These are phyloP conservation scores for Arrhamphus sclerolepis DNA, from an alignment of 2,797 vertebrate genomes.

Conservation along the genomic window DNA sequence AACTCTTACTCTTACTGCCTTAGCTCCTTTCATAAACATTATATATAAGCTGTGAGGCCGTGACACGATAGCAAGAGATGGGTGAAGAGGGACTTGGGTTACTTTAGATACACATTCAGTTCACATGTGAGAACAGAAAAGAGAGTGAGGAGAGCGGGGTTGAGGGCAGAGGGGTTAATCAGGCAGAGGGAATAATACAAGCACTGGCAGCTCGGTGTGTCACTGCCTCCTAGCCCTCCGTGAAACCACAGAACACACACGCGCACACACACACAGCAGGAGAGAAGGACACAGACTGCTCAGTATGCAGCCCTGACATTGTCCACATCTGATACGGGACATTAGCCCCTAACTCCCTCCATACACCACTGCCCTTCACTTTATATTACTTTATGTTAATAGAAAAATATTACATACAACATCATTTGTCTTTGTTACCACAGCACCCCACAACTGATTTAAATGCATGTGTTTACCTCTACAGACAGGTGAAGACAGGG, in stretches of 20 bases:
- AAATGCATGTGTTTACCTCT: slow-evolving; percentile 99
- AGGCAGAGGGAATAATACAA: slow-evolving; percentile 92
- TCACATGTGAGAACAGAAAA: slow-evolving; percentile 42
- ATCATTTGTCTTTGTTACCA: slow-evolving; percentile 99
- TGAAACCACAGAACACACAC: slow-evolving; percentile 50
- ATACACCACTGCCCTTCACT: slow-evolving; percentile 99
- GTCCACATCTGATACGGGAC: slow-evolving; percentile 99
- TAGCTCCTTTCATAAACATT: slow-evolving; percentile 17
- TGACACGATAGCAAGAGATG: slow-evolving; percentile 39
- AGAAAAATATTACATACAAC: slow-evolving; percentile 99
- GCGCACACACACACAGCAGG: slow-evolving; percentile 77
- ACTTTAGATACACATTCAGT: slow-evolving; percentile 42
- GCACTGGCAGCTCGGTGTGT: slow-evolving; percentile 91
- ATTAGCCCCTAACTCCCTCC: slow-evolving; percentile 99
- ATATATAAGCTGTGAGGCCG: slow-evolving; percentile 6
- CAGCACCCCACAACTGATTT: slow-evolving; percentile 92
- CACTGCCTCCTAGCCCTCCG: slow-evolving; percentile 87
- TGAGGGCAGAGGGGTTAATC: slow-evolving; percentile 89
- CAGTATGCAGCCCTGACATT: slow-evolving; percentile 99
- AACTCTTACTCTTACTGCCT: not conserved
- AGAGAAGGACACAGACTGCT: slow-evolving; percentile 99
- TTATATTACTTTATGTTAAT: slow-evolving; percentile 99
- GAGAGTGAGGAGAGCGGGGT: slow-evolving; percentile 41
- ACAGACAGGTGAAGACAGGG: slow-evolving; percentile 85
- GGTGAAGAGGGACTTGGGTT: slow-evolving; percentile 30